phyloP scores from a whole-genome alignment of 2,797 vertebrate species.

The Halcyon chelicuti region DNA sequence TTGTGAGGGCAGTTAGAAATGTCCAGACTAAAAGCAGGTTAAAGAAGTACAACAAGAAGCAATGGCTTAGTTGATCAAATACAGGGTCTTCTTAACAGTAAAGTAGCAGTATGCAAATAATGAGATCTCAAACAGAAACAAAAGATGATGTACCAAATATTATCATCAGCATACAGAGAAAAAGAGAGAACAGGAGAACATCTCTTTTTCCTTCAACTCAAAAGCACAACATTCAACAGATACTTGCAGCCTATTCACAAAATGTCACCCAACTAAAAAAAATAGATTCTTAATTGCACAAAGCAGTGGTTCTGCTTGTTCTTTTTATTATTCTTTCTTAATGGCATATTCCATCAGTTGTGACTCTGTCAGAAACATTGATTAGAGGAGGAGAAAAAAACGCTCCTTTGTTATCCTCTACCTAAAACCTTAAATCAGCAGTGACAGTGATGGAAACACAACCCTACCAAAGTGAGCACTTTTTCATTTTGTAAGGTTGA shows the following conservation, averaged over 20 bases:
- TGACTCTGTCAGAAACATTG: background rate
- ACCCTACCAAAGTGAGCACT: background rate
- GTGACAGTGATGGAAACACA: background rate
- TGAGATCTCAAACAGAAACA: background rate
- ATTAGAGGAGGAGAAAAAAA: background rate
- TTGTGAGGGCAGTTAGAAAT: background rate
- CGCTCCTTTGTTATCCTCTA: background rate
- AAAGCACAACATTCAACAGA: background rate
- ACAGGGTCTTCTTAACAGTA: background rate
- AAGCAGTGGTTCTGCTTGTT: background rate
- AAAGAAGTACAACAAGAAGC: background rate
- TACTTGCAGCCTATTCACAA: background rate
- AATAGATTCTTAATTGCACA: background rate
- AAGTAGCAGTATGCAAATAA: background rate
- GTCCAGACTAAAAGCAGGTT: background rate
- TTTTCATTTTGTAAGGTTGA: background rate
- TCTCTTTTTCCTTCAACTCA: background rate
- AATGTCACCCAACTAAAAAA: background rate
- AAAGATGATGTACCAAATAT: background rate
- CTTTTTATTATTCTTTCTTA: background rate
- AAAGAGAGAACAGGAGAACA: background rate
- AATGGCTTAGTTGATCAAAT: background rate
- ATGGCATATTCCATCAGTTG: background rate
- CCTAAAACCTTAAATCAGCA: background rate
- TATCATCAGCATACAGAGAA: background rate